Conservation (phyloP, 2,888 invertebrate species). For the Lasioglossum vierecki region DNA sequence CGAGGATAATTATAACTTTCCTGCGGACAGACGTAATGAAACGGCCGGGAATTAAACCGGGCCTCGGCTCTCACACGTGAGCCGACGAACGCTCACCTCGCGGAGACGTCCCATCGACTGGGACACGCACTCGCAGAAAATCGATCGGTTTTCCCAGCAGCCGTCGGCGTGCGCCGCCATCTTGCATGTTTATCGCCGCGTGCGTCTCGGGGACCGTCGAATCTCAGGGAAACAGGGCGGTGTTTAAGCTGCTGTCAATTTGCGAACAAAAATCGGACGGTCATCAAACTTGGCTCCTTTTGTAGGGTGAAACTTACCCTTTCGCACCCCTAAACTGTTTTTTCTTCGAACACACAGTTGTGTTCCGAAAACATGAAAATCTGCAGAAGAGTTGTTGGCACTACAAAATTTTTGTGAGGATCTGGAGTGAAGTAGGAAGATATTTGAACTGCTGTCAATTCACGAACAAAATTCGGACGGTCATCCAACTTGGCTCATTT, state of each 20-base stretch:
- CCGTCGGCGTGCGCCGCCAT: neutral
- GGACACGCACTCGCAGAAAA: neutral
- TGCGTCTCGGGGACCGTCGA: neutral
- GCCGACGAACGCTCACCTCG: neutral
- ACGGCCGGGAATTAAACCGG: slow-evolving; percentile 50
- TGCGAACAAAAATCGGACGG: neutral
- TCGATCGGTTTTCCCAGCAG: slow-evolving; percentile 11
- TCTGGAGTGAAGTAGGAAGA: neutral
- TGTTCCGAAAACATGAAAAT: no score
- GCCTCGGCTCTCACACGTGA: slow-evolving; percentile 10
- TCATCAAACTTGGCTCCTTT: neutral
- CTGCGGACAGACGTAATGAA: slow-evolving; percentile 55
- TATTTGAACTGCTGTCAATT: neutral
- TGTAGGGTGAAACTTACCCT: neutral
- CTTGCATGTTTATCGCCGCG: neutral
- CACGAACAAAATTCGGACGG: neutral
- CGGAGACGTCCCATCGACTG: neutral
- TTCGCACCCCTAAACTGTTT: neutral
- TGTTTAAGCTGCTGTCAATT: neutral
- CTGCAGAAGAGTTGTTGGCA: no score
- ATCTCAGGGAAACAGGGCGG: neutral
- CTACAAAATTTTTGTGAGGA: neutral
- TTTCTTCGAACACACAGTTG: no score
- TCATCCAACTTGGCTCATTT: neutral
- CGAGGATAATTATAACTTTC: slow-evolving; percentile 68